These are phyloP conservation scores for Echinops telfairi DNA, from an alignment of 2,113 vertebrate species.

Conservation along the genomic window DNA sequence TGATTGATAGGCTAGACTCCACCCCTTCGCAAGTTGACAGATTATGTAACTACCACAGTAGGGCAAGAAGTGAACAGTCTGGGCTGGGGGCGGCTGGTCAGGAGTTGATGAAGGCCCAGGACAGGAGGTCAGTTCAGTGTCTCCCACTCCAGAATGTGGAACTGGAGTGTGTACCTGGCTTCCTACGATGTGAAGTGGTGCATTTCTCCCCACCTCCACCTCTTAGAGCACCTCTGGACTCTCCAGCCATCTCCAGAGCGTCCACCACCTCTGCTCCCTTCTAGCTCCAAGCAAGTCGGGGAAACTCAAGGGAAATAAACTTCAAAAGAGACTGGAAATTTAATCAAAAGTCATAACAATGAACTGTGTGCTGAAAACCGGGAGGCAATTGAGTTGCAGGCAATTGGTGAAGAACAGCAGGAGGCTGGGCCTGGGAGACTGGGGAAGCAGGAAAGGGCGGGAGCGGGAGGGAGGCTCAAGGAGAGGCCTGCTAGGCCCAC, in stretches of 20 bases:
- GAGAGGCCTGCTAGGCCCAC: background rate
- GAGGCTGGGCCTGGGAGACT: background rate
- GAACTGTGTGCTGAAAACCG: conserved; percentile 11
- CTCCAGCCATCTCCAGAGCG: conserved; percentile 19
- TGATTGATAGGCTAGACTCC: no score
- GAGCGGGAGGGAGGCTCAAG: background rate
- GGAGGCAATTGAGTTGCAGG: conserved; percentile 1
- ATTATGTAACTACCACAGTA: no score
- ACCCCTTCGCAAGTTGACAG: no score
- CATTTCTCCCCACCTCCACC: background rate
- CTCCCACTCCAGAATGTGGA: background rate
- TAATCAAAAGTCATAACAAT: conserved; percentile 69
- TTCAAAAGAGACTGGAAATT: conserved; percentile 69
- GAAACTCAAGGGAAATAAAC: conserved; percentile 69
- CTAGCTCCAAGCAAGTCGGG: conserved; percentile 20
- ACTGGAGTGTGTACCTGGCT: background rate
- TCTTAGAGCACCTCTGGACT: background rate
- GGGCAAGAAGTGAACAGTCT: no score
- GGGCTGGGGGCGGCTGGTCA: no score
- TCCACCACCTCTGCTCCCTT: conserved; percentile 9
- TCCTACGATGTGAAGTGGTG: background rate
- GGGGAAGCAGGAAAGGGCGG: background rate
- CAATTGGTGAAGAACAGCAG: background rate
- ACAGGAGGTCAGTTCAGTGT: rapidly evolving
- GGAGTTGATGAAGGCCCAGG: background rate